phyloP scores from a whole-genome alignment of 2,888 invertebrate genomes.

The Elmis aenea region DNA sequence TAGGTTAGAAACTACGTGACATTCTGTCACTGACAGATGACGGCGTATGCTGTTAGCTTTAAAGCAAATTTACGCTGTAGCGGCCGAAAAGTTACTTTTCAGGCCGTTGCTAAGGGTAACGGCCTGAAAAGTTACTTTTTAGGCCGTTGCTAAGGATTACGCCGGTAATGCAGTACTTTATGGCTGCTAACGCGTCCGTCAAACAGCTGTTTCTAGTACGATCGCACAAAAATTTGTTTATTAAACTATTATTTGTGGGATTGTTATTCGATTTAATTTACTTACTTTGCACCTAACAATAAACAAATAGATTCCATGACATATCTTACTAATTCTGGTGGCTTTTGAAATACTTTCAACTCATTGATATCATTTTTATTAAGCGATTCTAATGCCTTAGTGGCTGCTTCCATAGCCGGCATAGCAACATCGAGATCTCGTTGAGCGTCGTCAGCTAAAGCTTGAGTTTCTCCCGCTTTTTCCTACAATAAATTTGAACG shows the following conservation, averaged over 20 bases:
- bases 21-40: no score
- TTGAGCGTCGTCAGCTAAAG: conserved; percentile 81
- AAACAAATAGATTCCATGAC: conserved; percentile 92
- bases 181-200: no score
- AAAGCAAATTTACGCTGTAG: no score
- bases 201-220: no score
- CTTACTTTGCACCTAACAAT: conserved; percentile 74
- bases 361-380: conserved; percentile 91
- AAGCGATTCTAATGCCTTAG: conserved; percentile 75
- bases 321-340: conserved; percentile 78
- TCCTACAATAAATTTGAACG: conserved; percentile 49
- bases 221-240: no score
- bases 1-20: no score
- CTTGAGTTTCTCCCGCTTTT: conserved; percentile 79
- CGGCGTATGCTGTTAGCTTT: no score
- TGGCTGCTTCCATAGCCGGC: conserved; percentile 80
- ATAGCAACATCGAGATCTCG: conserved; percentile 78
- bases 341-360: conserved; percentile 81
- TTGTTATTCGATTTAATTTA: conserved; percentile 17
- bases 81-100: no score
- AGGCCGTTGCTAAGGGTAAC: no score
- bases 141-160: no score
- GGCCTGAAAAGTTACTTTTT: no score
- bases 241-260: background rate
- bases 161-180: no score